These are phyloP conservation scores for Ciconia stormi DNA, from an alignment of 2,113 vertebrate genomes.

Conservation along the genomic window DNA sequence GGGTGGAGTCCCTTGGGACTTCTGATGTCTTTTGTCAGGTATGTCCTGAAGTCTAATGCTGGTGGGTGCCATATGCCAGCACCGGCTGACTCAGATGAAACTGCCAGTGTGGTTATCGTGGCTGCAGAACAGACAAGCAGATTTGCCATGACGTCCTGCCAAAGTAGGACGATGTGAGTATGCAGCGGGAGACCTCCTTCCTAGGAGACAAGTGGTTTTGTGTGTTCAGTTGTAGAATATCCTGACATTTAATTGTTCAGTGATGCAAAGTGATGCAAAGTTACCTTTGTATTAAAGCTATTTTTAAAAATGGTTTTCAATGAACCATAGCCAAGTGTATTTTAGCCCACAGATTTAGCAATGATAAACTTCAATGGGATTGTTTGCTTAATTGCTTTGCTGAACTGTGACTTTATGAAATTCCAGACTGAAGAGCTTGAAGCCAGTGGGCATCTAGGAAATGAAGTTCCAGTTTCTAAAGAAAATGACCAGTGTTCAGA, in stretches of 20 bases:
- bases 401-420: background rate
- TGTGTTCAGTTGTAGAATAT: background rate
- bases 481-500: background rate
- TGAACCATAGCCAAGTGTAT: background rate
- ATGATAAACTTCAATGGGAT: background rate
- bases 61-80: fast-evolving
- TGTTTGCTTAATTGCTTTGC: background rate
- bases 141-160: background rate
- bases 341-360: background rate
- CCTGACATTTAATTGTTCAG: background rate
- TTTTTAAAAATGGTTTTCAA: background rate
- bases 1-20: background rate
- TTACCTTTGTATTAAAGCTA: background rate
- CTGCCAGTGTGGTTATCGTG: background rate
- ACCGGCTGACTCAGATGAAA: background rate
- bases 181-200: background rate
- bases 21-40: background rate
- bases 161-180: background rate
- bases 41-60: background rate
- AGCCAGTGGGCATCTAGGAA: background rate
- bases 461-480: background rate
- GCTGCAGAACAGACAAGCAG: background rate
- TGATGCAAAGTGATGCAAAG: background rate
- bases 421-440: background rate
- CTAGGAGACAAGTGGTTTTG: background rate